These are phyloP conservation scores for Peromyscus polionotus DNA, from an alignment of 2,113 vertebrate genomes.

Conservation along the genomic window DNA sequence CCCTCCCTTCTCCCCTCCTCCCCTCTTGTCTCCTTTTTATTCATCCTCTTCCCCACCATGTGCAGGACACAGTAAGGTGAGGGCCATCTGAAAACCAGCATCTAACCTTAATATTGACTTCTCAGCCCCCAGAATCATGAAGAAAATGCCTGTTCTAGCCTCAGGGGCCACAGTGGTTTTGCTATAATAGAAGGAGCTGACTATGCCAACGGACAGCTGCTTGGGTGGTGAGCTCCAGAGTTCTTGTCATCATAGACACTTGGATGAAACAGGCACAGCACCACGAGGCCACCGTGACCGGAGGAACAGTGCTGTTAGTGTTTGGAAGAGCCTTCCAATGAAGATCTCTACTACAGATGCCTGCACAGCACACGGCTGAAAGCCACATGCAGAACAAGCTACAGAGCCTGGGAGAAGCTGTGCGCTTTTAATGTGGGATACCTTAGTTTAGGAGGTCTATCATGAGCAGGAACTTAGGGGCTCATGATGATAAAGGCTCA, in stretches of 20 bases:
- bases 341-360: not conserved
- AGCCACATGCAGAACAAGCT: not conserved
- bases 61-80: not conserved
- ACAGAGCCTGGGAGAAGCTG: not conserved
- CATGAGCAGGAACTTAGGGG: not conserved
- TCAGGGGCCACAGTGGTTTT: not conserved
- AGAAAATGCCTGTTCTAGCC: not conserved
- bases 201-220: no score
- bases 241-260: not conserved
- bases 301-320: rapidly evolving
- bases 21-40: not conserved
- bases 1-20: not conserved
- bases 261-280: not conserved
- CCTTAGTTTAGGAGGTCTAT: not conserved
- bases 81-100: not conserved
- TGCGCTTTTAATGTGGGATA: not conserved
- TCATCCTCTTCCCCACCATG: not conserved
- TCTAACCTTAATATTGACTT: not conserved
- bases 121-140: not conserved
- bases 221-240: rapidly evolving
- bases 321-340: not conserved
- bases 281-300: not conserved
- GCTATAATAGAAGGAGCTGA: not conserved
- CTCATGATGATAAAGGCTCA: not conserved
- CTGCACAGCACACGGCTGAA: not conserved